Conservation (phyloP, 2,797 vertebrate species). For the Neosilurus hyrtlii region DNA sequence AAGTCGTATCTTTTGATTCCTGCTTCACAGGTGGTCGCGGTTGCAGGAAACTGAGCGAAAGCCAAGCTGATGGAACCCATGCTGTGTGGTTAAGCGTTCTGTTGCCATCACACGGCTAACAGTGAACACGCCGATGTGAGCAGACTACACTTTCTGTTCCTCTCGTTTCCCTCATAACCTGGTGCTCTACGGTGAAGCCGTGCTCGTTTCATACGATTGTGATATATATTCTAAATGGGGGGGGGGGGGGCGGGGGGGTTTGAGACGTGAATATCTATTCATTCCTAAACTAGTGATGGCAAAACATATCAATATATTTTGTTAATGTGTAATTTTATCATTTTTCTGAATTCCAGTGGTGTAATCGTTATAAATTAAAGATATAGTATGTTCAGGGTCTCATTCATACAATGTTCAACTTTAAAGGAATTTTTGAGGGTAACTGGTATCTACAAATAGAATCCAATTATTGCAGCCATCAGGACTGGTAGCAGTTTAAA, state of each 20-base stretch:
- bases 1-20: neutral
- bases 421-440: no score
- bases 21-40: neutral
- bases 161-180: neutral
- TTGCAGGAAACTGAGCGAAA: conserved; percentile 2
- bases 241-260: neutral
- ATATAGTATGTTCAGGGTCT: neutral
- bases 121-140: neutral
- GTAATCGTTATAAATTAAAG: neutral
- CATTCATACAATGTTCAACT: neutral
- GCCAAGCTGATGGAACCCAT: neutral
- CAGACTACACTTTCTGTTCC: neutral
- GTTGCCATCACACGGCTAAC: neutral
- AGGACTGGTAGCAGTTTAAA: no score
- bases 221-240: neutral
- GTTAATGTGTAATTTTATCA: neutral
- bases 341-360: neutral
- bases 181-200: no score
- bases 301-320: neutral
- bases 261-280: neutral
- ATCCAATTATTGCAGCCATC: no score
- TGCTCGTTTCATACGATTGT: neutral
- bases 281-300: neutral
- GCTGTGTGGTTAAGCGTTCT: conserved; percentile 13
- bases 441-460: no score